Evolutionary conservation across 1,140 invertebrate genomes (phyloP).

Genomic region (Bombus turneri): DNA sequence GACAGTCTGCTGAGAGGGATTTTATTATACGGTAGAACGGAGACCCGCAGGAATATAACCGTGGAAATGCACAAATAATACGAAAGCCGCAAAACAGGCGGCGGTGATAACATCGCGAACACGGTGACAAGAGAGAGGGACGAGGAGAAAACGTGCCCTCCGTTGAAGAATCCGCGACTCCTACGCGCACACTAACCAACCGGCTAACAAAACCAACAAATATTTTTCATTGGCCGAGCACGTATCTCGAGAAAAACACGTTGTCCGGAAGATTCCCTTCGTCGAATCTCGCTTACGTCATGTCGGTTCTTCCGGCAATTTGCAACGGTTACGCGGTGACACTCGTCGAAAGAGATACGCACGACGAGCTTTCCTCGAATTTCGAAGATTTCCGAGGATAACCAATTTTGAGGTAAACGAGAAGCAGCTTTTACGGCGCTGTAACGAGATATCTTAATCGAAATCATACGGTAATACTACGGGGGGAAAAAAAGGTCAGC

Average conservation of each 20-base stretch:
- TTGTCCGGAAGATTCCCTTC: too few relatives aligned
- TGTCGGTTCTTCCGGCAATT: not conserved
- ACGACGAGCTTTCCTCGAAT: too few relatives aligned
- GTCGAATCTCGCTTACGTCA: not conserved
- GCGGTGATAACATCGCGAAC: conserved; percentile 59
- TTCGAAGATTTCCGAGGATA: not conserved
- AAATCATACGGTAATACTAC: conserved; percentile 36
- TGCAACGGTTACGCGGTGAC: not conserved
- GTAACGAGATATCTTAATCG: conserved; percentile 46
- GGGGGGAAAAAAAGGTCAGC: not conserved
- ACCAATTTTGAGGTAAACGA: conserved; percentile 2
- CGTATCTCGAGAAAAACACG: conserved; percentile 1
- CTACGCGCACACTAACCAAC: too few relatives aligned
- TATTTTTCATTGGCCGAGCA: conserved; percentile 32
- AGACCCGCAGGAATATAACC: conserved; percentile 54
- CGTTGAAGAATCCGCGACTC: not conserved
- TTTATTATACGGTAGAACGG: conserved; percentile 61
- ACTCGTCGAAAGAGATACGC: not conserved
- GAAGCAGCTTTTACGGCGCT: not conserved
- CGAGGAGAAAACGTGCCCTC: conserved; percentile 29
- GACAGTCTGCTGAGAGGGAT: conserved; percentile 52
- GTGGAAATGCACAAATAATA: conserved; percentile 65
- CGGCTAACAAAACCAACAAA: conserved; percentile 7
- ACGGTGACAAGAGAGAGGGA: conserved; percentile 34
- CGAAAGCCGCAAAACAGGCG: conserved; percentile 53